Evolutionary conservation across 2,113 vertebrate species (phyloP).

Genomic region (Phoxinus phoxinus): DNA sequence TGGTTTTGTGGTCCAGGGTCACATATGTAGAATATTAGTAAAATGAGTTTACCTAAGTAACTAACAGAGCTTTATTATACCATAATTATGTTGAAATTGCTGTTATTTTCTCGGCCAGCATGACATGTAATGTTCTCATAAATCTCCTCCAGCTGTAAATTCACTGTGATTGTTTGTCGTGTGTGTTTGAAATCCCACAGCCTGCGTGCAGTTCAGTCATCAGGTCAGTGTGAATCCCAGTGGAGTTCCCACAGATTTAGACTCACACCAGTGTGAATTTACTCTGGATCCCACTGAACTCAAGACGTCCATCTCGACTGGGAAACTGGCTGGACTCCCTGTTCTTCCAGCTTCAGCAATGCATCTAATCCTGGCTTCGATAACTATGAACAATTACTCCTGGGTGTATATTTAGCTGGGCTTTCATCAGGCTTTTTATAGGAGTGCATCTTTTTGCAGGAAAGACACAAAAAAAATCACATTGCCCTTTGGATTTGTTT

Average conservation of each 20-base stretch:
- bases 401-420: background rate
- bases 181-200: background rate
- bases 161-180: background rate
- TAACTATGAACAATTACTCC: background rate
- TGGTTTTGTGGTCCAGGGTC: too few relatives aligned
- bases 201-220: background rate
- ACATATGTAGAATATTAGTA: too few relatives aligned
- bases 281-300: background rate
- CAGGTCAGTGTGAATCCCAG: conserved; percentile 8
- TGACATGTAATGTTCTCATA: background rate
- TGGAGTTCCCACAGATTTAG: background rate
- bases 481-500: background rate
- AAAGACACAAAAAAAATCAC: background rate
- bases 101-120: background rate
- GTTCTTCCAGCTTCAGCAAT: conserved; percentile 6
- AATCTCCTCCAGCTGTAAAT: conserved; percentile 10
- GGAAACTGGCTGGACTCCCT: conserved; percentile 1
- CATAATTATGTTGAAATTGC: background rate
- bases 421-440: background rate
- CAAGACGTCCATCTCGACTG: background rate
- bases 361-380: background rate
- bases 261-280: background rate
- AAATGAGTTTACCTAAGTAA: too few relatives aligned
- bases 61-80: too few relatives aligned
- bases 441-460: background rate